phyloP scores from a whole-genome alignment of 2,888 invertebrate species.

The Morpho achilles region DNA sequence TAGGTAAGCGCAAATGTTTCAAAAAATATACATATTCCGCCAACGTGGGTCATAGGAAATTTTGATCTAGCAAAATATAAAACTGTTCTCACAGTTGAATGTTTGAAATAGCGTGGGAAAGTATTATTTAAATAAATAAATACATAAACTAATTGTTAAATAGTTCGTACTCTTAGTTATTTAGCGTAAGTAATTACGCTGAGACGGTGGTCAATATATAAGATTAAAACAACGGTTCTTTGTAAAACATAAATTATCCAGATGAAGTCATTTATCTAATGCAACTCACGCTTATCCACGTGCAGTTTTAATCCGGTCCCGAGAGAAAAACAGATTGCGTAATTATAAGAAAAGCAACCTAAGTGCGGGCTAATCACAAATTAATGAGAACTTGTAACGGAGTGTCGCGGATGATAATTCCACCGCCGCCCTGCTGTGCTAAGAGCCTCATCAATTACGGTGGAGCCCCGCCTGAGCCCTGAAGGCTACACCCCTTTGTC shows the following conservation, averaged over 20 bases:
- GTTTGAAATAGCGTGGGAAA: too few relatives aligned
- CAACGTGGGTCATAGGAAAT: too few relatives aligned
- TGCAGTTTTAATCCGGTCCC: constrained; percentile 22
- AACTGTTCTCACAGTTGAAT: too few relatives aligned
- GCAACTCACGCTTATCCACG: constrained; percentile 9
- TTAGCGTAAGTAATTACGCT: too few relatives aligned
- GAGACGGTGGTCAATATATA: too few relatives aligned
- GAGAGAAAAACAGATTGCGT: constrained; percentile 67
- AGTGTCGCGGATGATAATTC: constrained; percentile 73
- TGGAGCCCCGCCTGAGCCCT: constrained; percentile 51
- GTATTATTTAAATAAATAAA: too few relatives aligned
- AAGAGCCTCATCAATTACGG: constrained; percentile 78
- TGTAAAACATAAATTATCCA: constrained; percentile 3
- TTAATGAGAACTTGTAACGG: constrained; percentile 73
- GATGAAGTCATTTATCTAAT: constrained; percentile 7
- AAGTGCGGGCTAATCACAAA: constrained; percentile 75
- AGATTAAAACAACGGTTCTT: too few relatives aligned
- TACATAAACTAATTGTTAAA: too few relatives aligned
- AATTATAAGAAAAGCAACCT: constrained; percentile 70
- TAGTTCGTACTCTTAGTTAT: too few relatives aligned
- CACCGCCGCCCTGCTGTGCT: constrained; percentile 68
- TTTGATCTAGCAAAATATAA: too few relatives aligned
- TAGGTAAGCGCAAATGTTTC: too few relatives aligned
- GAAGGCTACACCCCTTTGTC: constrained; percentile 45
- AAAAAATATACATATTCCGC: too few relatives aligned